A percentile compares a stretch with the other conserved stretches of the same genome.
These are phyloP conservation scores for Alosa sapidissima DNA, from an alignment of 2,797 vertebrate species.

Conservation along the genomic window DNA sequence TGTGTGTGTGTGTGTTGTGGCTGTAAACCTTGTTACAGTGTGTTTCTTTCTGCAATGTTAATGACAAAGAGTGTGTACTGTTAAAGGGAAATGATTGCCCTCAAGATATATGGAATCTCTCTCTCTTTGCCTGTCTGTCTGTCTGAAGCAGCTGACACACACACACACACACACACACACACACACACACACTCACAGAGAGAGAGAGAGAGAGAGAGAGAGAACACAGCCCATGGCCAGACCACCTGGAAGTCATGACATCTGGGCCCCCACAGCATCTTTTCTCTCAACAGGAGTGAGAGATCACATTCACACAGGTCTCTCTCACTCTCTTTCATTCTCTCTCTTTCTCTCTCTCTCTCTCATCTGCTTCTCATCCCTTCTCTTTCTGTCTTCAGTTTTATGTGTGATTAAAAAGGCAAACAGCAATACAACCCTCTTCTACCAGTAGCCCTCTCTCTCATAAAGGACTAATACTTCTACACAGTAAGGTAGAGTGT, in stretches of 20 bases:
- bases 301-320: conserved; percentile 55
- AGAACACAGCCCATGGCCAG: conserved; percentile 59
- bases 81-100: not conserved
- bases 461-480: not conserved
- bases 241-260: conserved; percentile 64
- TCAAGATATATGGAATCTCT: conserved; percentile 10
- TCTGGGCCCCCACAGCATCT: conserved; percentile 50
- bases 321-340: conserved; percentile 46
- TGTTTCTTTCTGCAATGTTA: not conserved
- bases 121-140: conserved; percentile 46
- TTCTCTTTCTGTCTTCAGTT: not conserved
- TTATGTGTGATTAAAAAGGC: not conserved
- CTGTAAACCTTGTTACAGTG: not conserved
- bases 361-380: not conserved
- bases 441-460: not conserved
- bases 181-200: conserved; percentile 38
- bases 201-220: conserved; percentile 29
- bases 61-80: not conserved
- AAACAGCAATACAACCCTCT: not conserved
- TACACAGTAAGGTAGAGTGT: not conserved
- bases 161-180: conserved; percentile 28
- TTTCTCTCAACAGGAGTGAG: conserved; percentile 49
- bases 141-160: conserved; percentile 42
- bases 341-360: conserved; percentile 16
- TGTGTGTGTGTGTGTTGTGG: not conserved